Evolutionary conservation across 2,888 invertebrate genomes (phyloP).

Genomic region (Drosophila prostipennis): DNA sequence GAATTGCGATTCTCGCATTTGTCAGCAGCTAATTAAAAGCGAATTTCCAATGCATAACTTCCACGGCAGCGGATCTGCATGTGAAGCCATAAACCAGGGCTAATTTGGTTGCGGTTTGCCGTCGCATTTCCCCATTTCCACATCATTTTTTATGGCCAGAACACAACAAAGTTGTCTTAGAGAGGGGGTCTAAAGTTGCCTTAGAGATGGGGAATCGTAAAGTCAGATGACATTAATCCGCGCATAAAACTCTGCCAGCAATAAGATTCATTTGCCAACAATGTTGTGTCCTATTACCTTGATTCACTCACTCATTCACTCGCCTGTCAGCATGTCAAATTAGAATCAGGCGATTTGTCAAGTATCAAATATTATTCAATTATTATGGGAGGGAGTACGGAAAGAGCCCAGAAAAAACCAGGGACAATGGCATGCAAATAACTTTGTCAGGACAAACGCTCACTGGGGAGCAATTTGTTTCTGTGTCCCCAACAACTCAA

Average conservation of each 20-base stretch:
- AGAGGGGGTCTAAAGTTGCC: conserved; percentile 21
- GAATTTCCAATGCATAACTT: conserved; percentile 77
- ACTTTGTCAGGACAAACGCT: conserved; percentile 64
- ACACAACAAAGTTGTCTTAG: conserved; percentile 67
- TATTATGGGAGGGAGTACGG: conserved; percentile 67
- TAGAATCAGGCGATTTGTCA: conserved; percentile 80
- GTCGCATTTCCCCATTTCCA: conserved; percentile 48
- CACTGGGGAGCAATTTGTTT: conserved; percentile 75
- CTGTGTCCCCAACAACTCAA: conserved; percentile 32
- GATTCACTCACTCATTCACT: conserved; percentile 49
- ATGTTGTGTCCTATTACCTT: conserved; percentile 78
- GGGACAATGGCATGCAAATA: conserved; percentile 73
- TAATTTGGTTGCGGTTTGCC: conserved; percentile 64
- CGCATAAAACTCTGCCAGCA: conserved; percentile 41
- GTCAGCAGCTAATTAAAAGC: conserved; percentile 78
- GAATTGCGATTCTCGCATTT: conserved; percentile 55
- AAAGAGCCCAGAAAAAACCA: conserved; percentile 33
- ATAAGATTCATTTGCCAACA: conserved; percentile 66
- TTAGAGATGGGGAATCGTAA: conserved; percentile 61
- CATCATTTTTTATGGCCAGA: conserved; percentile 45
- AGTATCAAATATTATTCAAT: conserved; percentile 82
- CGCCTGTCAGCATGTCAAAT: conserved; percentile 74
- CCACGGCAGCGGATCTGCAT: conserved; percentile 72
- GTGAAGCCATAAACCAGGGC: conserved; percentile 63
- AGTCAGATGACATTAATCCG: conserved; percentile 73